Evolutionary conservation across 35 echinoderm and acorn worm genomes (phyloP).

Genomic region (Ptychodera flava): DNA sequence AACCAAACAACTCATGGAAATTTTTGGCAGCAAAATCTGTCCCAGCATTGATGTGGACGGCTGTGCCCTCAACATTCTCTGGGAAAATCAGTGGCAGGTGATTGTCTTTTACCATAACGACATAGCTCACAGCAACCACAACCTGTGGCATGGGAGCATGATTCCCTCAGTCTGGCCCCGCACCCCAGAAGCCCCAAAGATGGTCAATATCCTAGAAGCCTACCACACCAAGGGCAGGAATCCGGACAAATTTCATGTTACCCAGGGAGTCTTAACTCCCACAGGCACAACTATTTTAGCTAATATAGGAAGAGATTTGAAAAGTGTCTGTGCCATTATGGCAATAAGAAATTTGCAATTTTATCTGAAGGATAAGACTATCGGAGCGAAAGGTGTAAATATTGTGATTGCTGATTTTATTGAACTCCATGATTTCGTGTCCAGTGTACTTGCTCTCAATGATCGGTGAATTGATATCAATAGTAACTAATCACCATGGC

Average conservation of each 20-base stretch:
- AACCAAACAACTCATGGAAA: conserved; percentile 2
- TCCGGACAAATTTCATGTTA: conserved; percentile 47
- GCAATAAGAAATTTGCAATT: conserved; percentile 54
- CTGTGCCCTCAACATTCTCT: conserved; percentile 45
- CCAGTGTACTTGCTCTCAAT: conserved; percentile 48
- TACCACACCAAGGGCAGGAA: conserved; percentile 53
- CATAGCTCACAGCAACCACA: not conserved
- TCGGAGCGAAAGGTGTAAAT: conserved; percentile 52
- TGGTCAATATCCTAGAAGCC: conserved; percentile 64
- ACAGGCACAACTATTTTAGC: conserved; percentile 67
- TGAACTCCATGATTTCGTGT: conserved; percentile 52
- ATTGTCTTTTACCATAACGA: conserved; percentile 52
- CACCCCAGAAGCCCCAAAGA: conserved; percentile 60
- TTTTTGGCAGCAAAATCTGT: conserved; percentile 42
- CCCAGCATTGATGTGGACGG: conserved; percentile 36
- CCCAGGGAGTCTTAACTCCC: conserved; percentile 66
- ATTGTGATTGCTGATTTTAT: conserved; percentile 82
- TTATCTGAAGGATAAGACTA: conserved; percentile 55
- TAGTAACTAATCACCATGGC: too few relatives aligned
- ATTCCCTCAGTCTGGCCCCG: conserved; percentile 67
- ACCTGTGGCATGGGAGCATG: conserved; percentile 20
- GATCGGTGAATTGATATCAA: too few relatives aligned
- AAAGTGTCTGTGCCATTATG: conserved; percentile 28
- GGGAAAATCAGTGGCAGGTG: conserved; percentile 51
- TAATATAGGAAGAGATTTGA: conserved; percentile 36